These are phyloP conservation scores for Simalia tracyae DNA, from an alignment of 2,797 vertebrate species.

Conservation along the genomic window DNA sequence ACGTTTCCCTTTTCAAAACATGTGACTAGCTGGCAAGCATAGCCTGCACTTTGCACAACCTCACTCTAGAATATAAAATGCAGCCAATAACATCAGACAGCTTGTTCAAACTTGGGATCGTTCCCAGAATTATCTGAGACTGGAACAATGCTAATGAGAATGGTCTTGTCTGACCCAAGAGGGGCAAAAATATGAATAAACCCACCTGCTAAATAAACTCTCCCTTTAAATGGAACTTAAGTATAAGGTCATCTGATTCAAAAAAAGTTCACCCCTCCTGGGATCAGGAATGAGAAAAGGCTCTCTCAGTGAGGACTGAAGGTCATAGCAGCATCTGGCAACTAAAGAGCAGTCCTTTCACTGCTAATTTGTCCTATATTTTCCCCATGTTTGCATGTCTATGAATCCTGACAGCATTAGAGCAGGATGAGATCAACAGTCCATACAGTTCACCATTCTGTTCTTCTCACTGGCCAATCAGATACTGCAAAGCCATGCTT, in stretches of 20 bases:
- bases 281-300: not conserved
- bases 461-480: not conserved
- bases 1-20: not conserved
- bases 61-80: constrained; percentile 2
- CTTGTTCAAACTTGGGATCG: constrained; percentile 9
- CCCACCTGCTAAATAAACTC: constrained; percentile 6
- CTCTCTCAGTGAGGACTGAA: not conserved
- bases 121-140: constrained; percentile 25
- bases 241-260: not conserved
- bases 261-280: not conserved
- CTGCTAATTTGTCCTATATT: not conserved
- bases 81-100: constrained; percentile 4
- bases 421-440: not conserved
- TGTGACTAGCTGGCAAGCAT: not conserved
- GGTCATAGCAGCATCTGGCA: not conserved
- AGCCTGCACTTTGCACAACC: not conserved
- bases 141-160: constrained; percentile 17
- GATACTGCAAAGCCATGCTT: not conserved
- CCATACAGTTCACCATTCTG: not conserved
- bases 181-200: not conserved
- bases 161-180: constrained; percentile 3
- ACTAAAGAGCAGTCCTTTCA: not conserved
- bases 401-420: not conserved
- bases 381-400: not conserved
- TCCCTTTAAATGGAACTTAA: constrained; percentile 2